Evolutionary conservation across 2,888 invertebrate genomes (phyloP).

Genomic region (Pollenia angustigena): DNA sequence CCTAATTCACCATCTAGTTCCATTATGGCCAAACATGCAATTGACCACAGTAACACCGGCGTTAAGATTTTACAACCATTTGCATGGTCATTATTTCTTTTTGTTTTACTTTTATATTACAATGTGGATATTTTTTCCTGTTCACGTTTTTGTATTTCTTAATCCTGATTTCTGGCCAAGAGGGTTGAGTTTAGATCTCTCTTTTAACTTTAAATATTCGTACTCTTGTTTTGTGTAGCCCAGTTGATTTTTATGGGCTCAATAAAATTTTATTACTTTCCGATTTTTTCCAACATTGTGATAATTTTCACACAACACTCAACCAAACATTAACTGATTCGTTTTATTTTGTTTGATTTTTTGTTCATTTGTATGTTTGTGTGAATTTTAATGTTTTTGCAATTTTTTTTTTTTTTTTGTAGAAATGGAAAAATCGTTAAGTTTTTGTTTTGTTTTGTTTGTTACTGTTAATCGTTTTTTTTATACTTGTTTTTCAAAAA

Average conservation of each 20-base stretch:
- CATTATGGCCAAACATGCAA: constrained; percentile 43
- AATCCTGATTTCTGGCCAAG: background rate
- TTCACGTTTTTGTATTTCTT: background rate
- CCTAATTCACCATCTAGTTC: background rate
- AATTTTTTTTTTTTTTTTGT: constrained; percentile 52
- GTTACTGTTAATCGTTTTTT: constrained; percentile 7
- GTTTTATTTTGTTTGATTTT: background rate
- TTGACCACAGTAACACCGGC: constrained; percentile 47
- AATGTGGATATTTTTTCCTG: background rate
- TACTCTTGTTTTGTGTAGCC: constrained; percentile 19
- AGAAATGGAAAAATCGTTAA: constrained; percentile 27
- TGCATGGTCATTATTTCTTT: constrained; percentile 42
- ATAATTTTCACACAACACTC: constrained; percentile 75
- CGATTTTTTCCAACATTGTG: constrained; percentile 74
- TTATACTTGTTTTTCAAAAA: constrained; percentile 2
- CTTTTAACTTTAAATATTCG: background rate
- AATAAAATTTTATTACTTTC: constrained; percentile 77
- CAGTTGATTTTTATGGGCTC: constrained; percentile 74
- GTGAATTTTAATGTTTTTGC: constrained; percentile 46
- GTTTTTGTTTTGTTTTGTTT: constrained; percentile 16
- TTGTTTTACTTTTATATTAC: constrained; percentile 23
- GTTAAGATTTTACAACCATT: constrained; percentile 51
- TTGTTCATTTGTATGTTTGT: constrained; percentile 5
- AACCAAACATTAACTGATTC: constrained; percentile 48
- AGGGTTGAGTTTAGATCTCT: background rate